Base-by-base conservation (phyloP, 2,797 vertebrate genomes). In the Falco cherrug region DNA sequence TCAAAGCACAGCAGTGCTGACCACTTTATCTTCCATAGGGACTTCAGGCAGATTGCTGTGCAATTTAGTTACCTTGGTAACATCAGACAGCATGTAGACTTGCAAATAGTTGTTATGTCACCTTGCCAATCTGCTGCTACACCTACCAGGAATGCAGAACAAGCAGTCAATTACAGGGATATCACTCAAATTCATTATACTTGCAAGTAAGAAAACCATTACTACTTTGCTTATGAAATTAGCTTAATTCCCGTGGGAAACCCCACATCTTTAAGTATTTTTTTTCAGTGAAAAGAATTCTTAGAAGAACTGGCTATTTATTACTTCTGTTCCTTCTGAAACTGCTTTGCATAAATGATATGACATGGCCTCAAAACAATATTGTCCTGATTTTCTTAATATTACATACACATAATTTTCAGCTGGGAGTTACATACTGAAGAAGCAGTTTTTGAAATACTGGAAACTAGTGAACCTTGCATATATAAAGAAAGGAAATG, bases 31-130 rank as follows among this genome's bases (percentile, higher is more conserved):
- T 96, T 96, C 90, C 90, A 43, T 57, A 67, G 53, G 88, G 48
- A 78, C 85, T 87, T 29, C 33, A 56, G 45, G 80, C 74, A 89
- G 84, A 91, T 77, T 89, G 74, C 79, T 45, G 60, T 59, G 73
- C 80, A 65, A 63, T 93, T 83, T 89, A 80, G 96, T 96, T 97
- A 87, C 97, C 94, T 82, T 95, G 90, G 94, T 89, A 97, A 95
- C 88, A 83, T 47, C 74, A 92, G 64, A 8, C 78, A 67, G 84
- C 39, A 51, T 3, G 28, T 47, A 81, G 86, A 57, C 78, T 95
- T 76, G 78, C 80, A 95, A 95, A 97, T 84, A 92, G 70, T 81
- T 81, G 60, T 89, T 83, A 50, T 93, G 89, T 76, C 76, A 93
- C 88, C 84, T 94, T 80, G 71, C 90, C 93, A 88, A 45, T 90